phyloP scores from a whole-genome alignment of 2,113 vertebrate genomes.

The Neolamprologus cancellatus region DNA sequence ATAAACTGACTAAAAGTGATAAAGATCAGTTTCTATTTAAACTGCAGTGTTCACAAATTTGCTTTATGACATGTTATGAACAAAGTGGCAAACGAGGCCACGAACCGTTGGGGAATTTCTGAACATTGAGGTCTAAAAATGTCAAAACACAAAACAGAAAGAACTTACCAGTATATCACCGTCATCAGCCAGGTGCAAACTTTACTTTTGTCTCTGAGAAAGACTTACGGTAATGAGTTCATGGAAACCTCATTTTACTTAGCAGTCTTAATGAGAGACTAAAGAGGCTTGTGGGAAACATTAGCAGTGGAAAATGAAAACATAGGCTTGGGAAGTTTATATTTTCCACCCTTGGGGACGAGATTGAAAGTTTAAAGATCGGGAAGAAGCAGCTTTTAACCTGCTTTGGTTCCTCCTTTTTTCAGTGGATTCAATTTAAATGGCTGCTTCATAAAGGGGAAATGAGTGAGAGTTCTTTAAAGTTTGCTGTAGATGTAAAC shows the following conservation, averaged over 20 bases:
- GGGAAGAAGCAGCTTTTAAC: neutral
- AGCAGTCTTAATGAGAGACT: neutral
- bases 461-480: neutral
- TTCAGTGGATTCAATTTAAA: neutral
- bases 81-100: neutral
- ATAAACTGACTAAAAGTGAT: neutral
- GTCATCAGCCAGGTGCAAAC: neutral
- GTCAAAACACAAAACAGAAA: neutral
- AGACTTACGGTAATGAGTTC: neutral
- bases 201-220: neutral
- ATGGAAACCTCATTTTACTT: neutral
- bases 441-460: neutral
- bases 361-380: neutral
- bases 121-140: neutral
- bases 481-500: neutral
- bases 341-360: neutral
- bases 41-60: neutral
- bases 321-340: neutral
- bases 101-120: neutral
- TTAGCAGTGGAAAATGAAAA: constrained; percentile 13
- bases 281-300: neutral
- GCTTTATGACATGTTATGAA: neutral
- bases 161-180: neutral
- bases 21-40: neutral
- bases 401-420: neutral